Evolutionary conservation across 2,888 invertebrate species (phyloP).

Genomic region (Pogonocherus hispidulus): DNA sequence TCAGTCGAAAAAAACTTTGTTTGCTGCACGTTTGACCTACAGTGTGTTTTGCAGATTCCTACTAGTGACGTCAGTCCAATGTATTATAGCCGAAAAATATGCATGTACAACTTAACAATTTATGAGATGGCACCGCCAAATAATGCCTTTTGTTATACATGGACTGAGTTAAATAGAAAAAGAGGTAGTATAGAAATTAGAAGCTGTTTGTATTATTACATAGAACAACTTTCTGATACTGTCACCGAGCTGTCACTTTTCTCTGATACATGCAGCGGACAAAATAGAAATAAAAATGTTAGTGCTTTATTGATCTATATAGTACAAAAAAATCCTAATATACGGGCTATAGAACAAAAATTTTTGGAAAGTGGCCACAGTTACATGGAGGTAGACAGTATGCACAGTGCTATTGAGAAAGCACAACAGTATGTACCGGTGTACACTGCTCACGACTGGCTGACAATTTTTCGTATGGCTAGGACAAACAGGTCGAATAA

Average conservation of each 20-base stretch:
- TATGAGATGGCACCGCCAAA: conserved; percentile 32
- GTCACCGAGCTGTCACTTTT: conserved; percentile 24
- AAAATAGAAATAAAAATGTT: conserved; percentile 42
- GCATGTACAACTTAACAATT: conserved; percentile 30
- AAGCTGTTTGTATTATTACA: conserved; percentile 14
- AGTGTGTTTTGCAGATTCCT: conserved; percentile 31
- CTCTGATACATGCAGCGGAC: conserved; percentile 28
- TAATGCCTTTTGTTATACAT: conserved; percentile 29
- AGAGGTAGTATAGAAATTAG: conserved; percentile 31
- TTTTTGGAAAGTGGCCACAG: conserved; percentile 41
- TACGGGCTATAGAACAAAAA: conserved; percentile 38
- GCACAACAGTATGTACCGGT: conserved; percentile 44
- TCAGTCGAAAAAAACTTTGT: conserved; percentile 2
- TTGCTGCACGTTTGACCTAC: conserved; percentile 20
- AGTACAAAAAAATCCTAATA: conserved; percentile 32
- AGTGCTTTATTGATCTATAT: conserved; percentile 36
- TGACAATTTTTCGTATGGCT: conserved; percentile 41
- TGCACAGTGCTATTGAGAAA: conserved; percentile 44
- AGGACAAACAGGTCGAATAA: conserved; percentile 36
- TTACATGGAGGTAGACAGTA: conserved; percentile 45
- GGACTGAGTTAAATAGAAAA: conserved; percentile 32
- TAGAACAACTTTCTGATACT: not conserved
- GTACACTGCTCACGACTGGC: conserved; percentile 43
- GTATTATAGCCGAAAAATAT: conserved; percentile 28
- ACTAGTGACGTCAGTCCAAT: conserved; percentile 21